Conservation (phyloP, 2,888 invertebrate genomes). For the Drepanosiphum platanoidis region DNA sequence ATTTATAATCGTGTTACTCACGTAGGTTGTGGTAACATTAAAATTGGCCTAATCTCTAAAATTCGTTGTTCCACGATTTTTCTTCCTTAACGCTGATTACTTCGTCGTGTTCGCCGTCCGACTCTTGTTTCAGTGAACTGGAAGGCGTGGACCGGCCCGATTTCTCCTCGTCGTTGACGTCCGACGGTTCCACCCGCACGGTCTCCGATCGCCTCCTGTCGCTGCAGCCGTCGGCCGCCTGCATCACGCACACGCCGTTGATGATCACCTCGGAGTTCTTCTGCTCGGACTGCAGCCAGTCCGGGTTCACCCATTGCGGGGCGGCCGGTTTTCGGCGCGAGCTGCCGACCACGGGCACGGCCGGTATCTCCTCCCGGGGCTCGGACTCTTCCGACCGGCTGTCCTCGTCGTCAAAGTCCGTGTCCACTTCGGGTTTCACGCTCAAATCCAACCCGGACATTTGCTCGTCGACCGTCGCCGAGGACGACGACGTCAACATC, state of each 20-base stretch:
- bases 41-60: constrained; percentile 58
- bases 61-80: constrained; percentile 62
- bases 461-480: constrained; percentile 73
- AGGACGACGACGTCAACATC: constrained; percentile 69
- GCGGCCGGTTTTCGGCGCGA: constrained; percentile 91
- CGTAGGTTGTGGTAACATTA: constrained; percentile 47
- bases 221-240: constrained; percentile 74
- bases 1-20: constrained; percentile 43
- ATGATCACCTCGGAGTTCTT: constrained; percentile 81
- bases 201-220: constrained; percentile 70
- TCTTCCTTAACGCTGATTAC: constrained; percentile 56
- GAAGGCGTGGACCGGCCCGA: constrained; percentile 53
- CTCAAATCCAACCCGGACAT: constrained; percentile 86
- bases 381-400: constrained; percentile 65
- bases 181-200: constrained; percentile 80
- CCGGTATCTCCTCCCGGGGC: constrained; percentile 64
- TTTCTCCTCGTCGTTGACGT: constrained; percentile 69
- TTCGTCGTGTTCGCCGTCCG: constrained; percentile 55
- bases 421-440: constrained; percentile 75
- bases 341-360: constrained; percentile 67
- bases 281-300: constrained; percentile 71
- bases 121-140: constrained; percentile 50
- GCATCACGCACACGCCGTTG: constrained; percentile 93
- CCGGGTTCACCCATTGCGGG: constrained; percentile 97
- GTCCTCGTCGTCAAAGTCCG: constrained; percentile 79